Conservation (phyloP, 2,888 invertebrate species). For the Nysson spinosus region DNA sequence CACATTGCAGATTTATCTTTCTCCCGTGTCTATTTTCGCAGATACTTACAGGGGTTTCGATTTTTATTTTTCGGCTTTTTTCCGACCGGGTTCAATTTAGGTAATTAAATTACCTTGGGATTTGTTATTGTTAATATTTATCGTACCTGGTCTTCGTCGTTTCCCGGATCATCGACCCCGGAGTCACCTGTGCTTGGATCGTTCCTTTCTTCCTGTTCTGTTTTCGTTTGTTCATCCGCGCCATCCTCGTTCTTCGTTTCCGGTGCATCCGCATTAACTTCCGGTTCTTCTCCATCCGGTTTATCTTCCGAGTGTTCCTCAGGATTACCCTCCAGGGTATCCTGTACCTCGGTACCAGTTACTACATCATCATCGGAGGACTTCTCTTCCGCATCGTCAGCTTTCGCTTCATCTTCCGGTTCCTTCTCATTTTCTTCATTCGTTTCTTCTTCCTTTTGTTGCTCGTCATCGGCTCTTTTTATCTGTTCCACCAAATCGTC, state of each 20-base stretch:
- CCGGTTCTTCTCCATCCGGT: neutral
- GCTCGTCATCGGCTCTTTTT: constrained; percentile 62
- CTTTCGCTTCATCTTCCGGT: constrained; percentile 35
- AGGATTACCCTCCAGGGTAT: neutral
- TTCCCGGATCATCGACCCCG: constrained; percentile 80
- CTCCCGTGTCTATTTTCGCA: no score
- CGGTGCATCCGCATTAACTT: constrained; percentile 38
- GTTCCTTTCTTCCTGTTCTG: constrained; percentile 76
- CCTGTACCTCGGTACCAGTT: constrained; percentile 22
- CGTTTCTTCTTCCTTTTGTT: constrained; percentile 36
- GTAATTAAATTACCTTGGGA: constrained; percentile 17
- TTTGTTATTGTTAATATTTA: constrained; percentile 28
- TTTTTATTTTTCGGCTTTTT: no score
- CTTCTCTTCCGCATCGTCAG: constrained; percentile 43
- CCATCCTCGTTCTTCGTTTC: constrained; percentile 7
- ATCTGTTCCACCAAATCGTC: constrained; percentile 65
- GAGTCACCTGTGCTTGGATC: constrained; percentile 77
- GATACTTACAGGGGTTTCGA: no score
- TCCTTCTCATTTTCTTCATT: neutral
- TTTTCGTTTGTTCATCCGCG: constrained; percentile 20
- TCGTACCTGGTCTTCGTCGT: constrained; percentile 77
- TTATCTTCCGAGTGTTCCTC: constrained; percentile 5
- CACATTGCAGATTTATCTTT: no score
- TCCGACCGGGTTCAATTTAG: constrained; percentile 7
- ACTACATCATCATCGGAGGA: constrained; percentile 54